These are phyloP conservation scores for Ciconia boyciana DNA, from an alignment of 2,113 vertebrate genomes.

Conservation along the genomic window DNA sequence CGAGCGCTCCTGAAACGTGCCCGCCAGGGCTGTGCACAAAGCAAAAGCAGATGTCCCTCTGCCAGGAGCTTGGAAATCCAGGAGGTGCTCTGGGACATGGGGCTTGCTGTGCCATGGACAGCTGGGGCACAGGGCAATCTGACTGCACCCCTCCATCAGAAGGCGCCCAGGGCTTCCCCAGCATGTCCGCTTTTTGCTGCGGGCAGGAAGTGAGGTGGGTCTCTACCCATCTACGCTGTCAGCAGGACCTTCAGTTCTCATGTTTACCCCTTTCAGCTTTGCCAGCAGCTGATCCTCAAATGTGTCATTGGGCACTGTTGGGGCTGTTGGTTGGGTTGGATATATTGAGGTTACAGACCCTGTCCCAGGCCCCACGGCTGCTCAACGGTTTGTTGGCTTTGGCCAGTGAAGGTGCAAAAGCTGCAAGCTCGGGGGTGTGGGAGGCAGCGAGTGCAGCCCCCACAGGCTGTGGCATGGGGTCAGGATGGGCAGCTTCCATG, in stretches of 20 bases:
- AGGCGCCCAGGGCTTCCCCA: not conserved
- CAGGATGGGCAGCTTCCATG: not conserved
- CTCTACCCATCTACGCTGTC: rapidly evolving
- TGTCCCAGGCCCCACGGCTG: too few species aligned
- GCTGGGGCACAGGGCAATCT: not conserved
- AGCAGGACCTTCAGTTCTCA: not conserved
- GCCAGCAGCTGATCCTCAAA: not conserved
- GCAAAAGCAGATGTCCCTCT: not conserved
- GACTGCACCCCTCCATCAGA: not conserved
- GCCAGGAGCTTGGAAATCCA: not conserved
- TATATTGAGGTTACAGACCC: not conserved
- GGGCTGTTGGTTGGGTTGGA: not conserved
- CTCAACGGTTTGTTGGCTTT: not conserved
- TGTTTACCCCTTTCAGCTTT: not conserved
- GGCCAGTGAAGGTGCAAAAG: not conserved
- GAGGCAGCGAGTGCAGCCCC: not conserved
- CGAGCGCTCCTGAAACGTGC: rapidly evolving
- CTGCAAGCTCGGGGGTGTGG: rapidly evolving
- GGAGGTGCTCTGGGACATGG: not conserved
- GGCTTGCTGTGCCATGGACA: not conserved
- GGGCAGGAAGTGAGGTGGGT: not conserved
- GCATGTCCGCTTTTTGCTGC: not conserved
- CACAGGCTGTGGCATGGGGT: not conserved
- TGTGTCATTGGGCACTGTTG: too few species aligned
- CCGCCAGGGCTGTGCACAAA: not conserved